A percentile compares a stretch with the other conserved stretches of the same genome.
phyloP scores from a whole-genome alignment of 2,113 vertebrate genomes.

The Setophaga coronata region DNA sequence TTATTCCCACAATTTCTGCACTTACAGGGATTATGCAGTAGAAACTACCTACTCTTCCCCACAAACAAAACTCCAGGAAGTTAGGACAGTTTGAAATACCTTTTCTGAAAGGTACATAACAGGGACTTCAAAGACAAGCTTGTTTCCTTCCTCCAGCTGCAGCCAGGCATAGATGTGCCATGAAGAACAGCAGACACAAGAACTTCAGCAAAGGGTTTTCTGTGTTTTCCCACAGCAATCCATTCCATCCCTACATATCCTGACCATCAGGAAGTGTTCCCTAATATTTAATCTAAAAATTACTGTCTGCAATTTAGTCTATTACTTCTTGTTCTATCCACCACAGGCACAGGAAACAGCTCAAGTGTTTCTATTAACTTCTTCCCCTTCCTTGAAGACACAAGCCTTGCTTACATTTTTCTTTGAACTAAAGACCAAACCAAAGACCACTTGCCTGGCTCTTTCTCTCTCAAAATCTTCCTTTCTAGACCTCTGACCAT shows the following conservation, averaged over 20 bases:
- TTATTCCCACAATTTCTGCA: constrained; percentile 2
- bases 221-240: neutral
- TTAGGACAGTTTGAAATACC: neutral
- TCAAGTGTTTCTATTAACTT: neutral
- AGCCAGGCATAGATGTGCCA: neutral
- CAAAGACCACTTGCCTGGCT: neutral
- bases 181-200: neutral
- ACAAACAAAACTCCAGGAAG: neutral
- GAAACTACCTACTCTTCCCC: neutral
- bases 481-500: neutral
- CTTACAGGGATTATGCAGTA: neutral
- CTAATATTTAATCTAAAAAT: neutral
- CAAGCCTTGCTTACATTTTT: neutral
- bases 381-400: neutral
- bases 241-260: neutral
- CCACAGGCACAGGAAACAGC: neutral
- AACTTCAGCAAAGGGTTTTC: neutral
- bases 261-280: neutral
- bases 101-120: neutral
- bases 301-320: neutral
- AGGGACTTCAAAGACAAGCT: neutral
- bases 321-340: neutral
- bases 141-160: neutral
- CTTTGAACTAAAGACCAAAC: neutral
- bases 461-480: neutral